Base-by-base conservation (phyloP, 2,113 vertebrate species). In the Muscicapa adusta region DNA sequence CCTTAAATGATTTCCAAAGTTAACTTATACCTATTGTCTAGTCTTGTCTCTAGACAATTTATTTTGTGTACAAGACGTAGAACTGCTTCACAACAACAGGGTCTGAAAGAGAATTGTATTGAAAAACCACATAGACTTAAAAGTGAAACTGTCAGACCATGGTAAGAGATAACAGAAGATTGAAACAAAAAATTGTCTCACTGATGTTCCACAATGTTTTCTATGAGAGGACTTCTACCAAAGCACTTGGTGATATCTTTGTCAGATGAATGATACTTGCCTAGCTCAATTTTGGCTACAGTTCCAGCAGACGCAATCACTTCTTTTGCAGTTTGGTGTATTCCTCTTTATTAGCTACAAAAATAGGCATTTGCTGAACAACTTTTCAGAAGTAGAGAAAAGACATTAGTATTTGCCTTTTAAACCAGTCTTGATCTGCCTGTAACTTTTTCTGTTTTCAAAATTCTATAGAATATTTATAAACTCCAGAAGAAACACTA, bases 211-310 rank as follows among this genome's bases (percentile, higher is more conserved):
- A 56, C 23, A 22, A 2, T 8, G 10, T 19, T 34, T 34, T 16
- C 31, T 26, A 8, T 0, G 0, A 74, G 31, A 33, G 26, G 36
- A 54, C 42, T 61, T 73, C 29, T 50, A 19, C 33, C 47, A 36
- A 42, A 87, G 68, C 10, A 8, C 61, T 19, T 23, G 70, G 33
- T 23, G 26, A 54, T 38, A 63, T 18, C 22, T 72, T 84, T 51
- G 29, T 43, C 38, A 82, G 48, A 50, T 63, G 58, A 67, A 65
- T 18, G 36, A 60, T 42, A 19, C n/a, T 36, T 36, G 40, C 36
- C 40, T 36, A 61, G 40, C 19, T 83, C 67, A 10, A 50, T 54
- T 42, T 68, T 22, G 43, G 60, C 26, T 18, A 26, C 10, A 22
- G 9, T 42, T 54, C 47, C 34, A 66, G 42, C 19, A 88, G 50